Base-by-base conservation (phyloP, 2,113 vertebrate species). In the Heterotis niloticus region DNA sequence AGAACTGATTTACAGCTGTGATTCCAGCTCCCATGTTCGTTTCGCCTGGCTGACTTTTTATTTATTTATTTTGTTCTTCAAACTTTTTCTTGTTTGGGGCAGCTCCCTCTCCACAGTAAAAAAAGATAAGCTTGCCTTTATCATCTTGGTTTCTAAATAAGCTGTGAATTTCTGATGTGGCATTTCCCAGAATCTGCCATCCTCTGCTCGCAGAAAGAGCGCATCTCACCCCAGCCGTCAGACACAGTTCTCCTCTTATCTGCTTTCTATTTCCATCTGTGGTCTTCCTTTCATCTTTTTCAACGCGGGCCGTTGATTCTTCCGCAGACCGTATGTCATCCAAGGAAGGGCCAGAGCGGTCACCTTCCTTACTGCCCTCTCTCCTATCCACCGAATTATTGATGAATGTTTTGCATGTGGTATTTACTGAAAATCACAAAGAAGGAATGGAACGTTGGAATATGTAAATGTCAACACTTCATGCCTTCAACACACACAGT, bases 161-260 rank as follows among this genome's bases (percentile, higher is more conserved):
- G 23, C 69, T 72, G 69, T 72, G 69, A 44, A 7, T 44, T 44
- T 44, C 3, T 44, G 34, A 54, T 72, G 69, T 72, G 69, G 69
- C 54, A 52, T 74, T 74, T 74, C 72, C 57, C 20, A 74, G 72
- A 74, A 74, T 56, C 72, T 28, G n/a, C 72, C 72, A 26, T 59
- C 23, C 72, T 52, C 72, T 28, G 54, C 56, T 24, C 54, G 14
- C 26, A 26, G 5, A 74, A 24, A 66, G 64, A n/a, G 64, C n/a
- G 4, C 24, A 26, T 7, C 16, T 18, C n/a, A 0, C 13, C 44
- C 14, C 10, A 52, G 5, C 24, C 10, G 20, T 26, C 71, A n/a
- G 18, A 73, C 18, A 62, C 13, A 26, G 34, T 24, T 74, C 54
- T 74, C 26, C 54, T 23, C 52, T 74, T 74, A 56, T 74, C 72